Percentiles rank a stretch among this genome's conserved stretches.
phyloP scores from a whole-genome alignment of 2,888 invertebrate genomes.

The Leptopilina drosophilae region DNA sequence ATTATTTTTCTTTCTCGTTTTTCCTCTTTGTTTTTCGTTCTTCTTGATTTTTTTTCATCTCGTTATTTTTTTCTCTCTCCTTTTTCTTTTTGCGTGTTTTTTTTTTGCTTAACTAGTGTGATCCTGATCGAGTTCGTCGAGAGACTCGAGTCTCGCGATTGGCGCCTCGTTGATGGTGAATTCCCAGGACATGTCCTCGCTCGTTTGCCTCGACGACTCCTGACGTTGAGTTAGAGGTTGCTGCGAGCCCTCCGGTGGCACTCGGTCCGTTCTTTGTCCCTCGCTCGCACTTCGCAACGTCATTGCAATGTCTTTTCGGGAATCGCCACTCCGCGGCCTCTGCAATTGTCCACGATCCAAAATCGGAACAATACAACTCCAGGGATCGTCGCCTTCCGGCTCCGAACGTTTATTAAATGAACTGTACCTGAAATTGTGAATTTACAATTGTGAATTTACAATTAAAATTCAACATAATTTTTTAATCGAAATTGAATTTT shows the following conservation, averaged over 20 bases:
- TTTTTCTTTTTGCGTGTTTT: neutral
- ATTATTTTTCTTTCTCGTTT: too few species aligned
- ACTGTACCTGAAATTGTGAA: conserved; percentile 73
- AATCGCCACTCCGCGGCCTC: conserved; percentile 69
- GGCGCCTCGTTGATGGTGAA: conserved; percentile 78
- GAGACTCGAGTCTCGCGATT: conserved; percentile 82
- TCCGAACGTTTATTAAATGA: conserved; percentile 74
- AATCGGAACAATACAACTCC: conserved; percentile 70
- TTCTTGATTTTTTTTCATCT: too few species aligned
- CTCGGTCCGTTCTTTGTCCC: conserved; percentile 54
- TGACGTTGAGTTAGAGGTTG: conserved; percentile 57
- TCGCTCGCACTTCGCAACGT: conserved; percentile 56
- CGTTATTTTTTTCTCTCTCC: too few species aligned
- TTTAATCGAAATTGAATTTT: too few species aligned
- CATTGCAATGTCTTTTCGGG: conserved; percentile 63
- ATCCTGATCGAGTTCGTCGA: conserved; percentile 82
- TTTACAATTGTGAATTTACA: too few species aligned
- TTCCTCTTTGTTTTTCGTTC: too few species aligned
- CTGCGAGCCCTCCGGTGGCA: conserved; percentile 49
- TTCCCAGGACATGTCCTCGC: conserved; percentile 75
- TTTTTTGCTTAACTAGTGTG: conserved; percentile 67
- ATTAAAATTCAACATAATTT: too few species aligned
- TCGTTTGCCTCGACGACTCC: conserved; percentile 70
- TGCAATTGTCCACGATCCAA: conserved; percentile 58
- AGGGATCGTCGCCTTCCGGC: conserved; percentile 72